These are phyloP conservation scores for Ornithorhynchus anatinus DNA, from an alignment of 2,113 vertebrate species.

Conservation along the genomic window DNA sequence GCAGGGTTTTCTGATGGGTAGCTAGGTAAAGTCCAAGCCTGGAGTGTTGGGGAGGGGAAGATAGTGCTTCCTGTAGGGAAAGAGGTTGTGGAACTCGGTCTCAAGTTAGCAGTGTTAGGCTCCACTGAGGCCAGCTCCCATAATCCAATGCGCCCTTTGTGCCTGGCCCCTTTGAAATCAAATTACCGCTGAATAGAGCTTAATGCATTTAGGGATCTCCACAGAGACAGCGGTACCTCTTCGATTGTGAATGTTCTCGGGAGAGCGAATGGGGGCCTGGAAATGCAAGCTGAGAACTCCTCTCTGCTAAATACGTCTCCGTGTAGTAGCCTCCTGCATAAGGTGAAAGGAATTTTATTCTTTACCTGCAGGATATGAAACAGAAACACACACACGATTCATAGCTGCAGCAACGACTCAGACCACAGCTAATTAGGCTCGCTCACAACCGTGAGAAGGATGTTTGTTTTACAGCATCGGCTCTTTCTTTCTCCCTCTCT, in stretches of 20 bases:
- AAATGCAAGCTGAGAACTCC: background rate
- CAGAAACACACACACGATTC: background rate
- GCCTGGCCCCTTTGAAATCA: background rate
- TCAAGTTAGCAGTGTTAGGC: constrained; percentile 1
- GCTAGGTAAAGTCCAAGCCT: background rate
- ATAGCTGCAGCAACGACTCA: background rate
- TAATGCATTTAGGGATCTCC: background rate
- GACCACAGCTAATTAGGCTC: background rate
- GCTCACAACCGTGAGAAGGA: background rate
- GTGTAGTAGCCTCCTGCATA: background rate
- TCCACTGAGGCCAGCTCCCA: constrained; percentile 16
- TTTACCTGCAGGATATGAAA: background rate
- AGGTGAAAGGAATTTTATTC: background rate
- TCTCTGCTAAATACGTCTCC: background rate
- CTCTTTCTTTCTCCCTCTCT: background rate
- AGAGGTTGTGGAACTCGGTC: background rate
- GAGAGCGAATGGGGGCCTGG: background rate
- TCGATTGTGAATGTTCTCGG: background rate
- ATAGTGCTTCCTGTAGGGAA: background rate
- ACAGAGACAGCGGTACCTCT: background rate
- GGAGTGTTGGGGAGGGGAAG: background rate
- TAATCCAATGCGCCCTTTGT: background rate
- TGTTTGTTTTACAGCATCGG: background rate
- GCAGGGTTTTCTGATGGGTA: background rate
- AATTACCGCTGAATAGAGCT: background rate